phyloP scores from a whole-genome alignment of 1,140 invertebrate species.

The Ostrea edulis region DNA sequence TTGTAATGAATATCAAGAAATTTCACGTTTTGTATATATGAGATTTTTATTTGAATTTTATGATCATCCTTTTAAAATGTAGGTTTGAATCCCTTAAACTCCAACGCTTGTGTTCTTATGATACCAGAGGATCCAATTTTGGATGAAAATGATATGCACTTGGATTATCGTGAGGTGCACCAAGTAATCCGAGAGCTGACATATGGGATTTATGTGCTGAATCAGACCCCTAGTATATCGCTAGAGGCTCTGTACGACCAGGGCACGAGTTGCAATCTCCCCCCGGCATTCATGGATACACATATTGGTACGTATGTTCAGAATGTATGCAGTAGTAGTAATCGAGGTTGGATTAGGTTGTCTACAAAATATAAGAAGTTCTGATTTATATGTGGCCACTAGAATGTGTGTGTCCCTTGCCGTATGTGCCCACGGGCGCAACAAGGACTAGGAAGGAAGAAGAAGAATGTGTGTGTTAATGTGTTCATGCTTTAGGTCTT shows the following conservation, averaged over 20 bases:
- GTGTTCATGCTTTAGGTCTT: too few relatives aligned
- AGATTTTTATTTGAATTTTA: neutral
- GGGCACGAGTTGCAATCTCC: constrained; percentile 75
- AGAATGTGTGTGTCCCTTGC: too few relatives aligned
- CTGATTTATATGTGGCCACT: too few relatives aligned
- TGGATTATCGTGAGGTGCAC: constrained; percentile 76
- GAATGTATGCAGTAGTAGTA: too few relatives aligned
- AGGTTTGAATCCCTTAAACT: constrained; percentile 66
- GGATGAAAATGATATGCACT: constrained; percentile 52
- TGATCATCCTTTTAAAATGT: neutral
- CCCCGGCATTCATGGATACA: constrained; percentile 78
- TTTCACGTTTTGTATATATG: neutral
- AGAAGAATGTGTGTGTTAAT: too few relatives aligned
- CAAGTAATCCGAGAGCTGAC: constrained; percentile 78
- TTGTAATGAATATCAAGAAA: neutral
- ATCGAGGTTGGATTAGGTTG: too few relatives aligned
- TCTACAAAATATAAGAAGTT: too few relatives aligned
- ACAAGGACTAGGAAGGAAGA: too few relatives aligned
- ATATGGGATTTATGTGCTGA: constrained; percentile 77
- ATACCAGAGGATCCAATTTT: constrained; percentile 58
- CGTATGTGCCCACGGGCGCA: too few relatives aligned
- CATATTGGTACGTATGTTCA: constrained; percentile 61
- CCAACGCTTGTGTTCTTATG: constrained; percentile 62
- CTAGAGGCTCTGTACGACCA: constrained; percentile 78
- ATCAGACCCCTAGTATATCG: constrained; percentile 76